Evolutionary conservation across 2,797 vertebrate genomes (phyloP).

Genomic region (Geotrypetes seraphini): DNA sequence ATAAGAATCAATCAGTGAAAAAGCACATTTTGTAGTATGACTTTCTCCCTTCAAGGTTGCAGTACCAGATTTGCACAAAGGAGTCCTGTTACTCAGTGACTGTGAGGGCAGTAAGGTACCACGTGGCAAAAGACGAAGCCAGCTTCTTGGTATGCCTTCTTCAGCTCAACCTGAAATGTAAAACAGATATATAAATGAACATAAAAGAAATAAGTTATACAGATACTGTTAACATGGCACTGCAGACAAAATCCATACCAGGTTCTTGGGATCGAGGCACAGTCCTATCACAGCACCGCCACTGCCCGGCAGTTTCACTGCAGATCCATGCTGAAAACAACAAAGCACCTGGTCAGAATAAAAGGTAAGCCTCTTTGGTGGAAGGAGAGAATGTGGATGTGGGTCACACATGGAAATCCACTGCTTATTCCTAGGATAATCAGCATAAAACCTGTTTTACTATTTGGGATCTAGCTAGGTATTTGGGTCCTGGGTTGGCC

Average conservation of each 20-base stretch:
- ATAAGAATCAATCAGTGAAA: too few species aligned
- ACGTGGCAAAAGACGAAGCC: slow-evolving; percentile 69
- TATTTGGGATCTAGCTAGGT: too few species aligned
- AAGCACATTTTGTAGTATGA: too few species aligned
- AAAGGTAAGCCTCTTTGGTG: too few species aligned
- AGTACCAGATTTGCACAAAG: too few species aligned
- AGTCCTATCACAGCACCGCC: slow-evolving; percentile 69
- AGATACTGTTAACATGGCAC: background rate
- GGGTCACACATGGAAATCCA: too few species aligned
- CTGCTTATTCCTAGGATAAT: too few species aligned
- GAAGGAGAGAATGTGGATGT: too few species aligned
- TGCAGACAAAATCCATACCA: slow-evolving; percentile 42
- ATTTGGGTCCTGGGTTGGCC: too few species aligned
- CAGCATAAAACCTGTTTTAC: too few species aligned
- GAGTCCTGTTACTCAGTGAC: too few species aligned
- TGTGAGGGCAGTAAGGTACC: slow-evolving; percentile 49
- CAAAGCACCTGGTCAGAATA: background rate
- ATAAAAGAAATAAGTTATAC: background rate
- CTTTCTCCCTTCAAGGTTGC: too few species aligned
- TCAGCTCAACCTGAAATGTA: slow-evolving; percentile 62
- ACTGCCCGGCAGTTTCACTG: slow-evolving; percentile 70
- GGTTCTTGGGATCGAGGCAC: slow-evolving; percentile 46
- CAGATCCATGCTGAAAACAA: slow-evolving; percentile 56
- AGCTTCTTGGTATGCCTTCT: slow-evolving; percentile 64
- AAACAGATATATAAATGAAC: background rate